Conservation (phyloP, 2,113 vertebrate genomes). For the Zeus faber region DNA sequence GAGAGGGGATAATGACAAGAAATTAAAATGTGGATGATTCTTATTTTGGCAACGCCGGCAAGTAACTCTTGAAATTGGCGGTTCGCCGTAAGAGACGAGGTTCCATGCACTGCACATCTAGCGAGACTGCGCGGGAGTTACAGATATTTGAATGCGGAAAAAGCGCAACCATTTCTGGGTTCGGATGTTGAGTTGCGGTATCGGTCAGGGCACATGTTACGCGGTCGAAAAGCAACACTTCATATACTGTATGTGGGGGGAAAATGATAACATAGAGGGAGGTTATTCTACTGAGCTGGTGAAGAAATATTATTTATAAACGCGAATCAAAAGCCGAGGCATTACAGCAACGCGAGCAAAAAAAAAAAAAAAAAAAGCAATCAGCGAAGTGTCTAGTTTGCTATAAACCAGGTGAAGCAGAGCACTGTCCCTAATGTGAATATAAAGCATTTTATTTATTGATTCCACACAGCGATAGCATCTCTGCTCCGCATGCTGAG, state of each 20-base stretch:
- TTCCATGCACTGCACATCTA: neutral
- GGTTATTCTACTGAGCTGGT: neutral
- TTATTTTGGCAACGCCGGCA: too few species aligned
- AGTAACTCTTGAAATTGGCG: too few species aligned
- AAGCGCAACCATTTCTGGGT: neutral
- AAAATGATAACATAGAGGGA: conserved; percentile 7
- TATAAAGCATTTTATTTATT: conserved; percentile 22
- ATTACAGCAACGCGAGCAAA: too few species aligned
- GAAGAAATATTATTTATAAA: neutral
- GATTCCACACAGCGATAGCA: conserved; percentile 8
- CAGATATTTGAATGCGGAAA: too few species aligned
- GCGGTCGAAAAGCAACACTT: neutral
- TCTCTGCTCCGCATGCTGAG: conserved; percentile 21
- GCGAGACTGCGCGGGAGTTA: neutral
- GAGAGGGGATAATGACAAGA: neutral
- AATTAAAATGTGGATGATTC: neutral
- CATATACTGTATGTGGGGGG: neutral
- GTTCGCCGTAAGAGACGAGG: neutral
- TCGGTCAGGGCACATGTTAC: neutral
- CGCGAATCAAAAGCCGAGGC: too few species aligned
- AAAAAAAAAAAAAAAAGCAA: too few species aligned
- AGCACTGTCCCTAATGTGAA: conserved; percentile 5
- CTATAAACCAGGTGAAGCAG: neutral
- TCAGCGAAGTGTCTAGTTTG: neutral
- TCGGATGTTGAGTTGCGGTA: too few species aligned